These are phyloP conservation scores for Myiothlypis coronata DNA, from an alignment of 2,797 vertebrate species.

Conservation along the genomic window DNA sequence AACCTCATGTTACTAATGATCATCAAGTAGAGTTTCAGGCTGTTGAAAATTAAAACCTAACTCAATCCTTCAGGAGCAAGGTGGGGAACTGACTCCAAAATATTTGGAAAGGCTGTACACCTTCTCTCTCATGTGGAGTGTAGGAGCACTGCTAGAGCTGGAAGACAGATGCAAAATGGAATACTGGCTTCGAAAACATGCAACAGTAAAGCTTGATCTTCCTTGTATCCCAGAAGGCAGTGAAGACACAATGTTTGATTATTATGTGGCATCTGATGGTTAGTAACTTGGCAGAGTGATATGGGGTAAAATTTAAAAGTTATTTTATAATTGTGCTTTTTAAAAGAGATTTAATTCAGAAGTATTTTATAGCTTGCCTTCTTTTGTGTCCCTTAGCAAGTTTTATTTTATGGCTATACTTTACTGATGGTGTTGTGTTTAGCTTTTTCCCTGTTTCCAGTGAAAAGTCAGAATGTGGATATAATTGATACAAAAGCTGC, in stretches of 20 bases:
- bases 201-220: conserved; percentile 77
- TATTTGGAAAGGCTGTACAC: conserved; percentile 88
- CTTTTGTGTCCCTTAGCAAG: not conserved
- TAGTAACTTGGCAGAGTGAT: conserved; percentile 23
- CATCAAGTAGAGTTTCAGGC: not conserved
- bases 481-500: not conserved
- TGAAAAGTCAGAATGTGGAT: not conserved
- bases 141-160: conserved; percentile 87
- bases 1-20: not conserved
- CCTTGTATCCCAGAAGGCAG: conserved; percentile 75
- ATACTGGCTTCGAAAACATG: conserved; percentile 82
- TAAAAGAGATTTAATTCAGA: not conserved
- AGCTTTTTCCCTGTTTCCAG: not conserved
- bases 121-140: conserved; percentile 94
- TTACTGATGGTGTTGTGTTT: not conserved
- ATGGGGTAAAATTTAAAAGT: not conserved
- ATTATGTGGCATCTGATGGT: conserved; percentile 85
- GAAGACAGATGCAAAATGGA: conserved; percentile 87
- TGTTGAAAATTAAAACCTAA: not conserved
- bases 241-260: conserved; percentile 89
- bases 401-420: not conserved
- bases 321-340: not conserved
- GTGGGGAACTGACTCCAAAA: conserved; percentile 77
- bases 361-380: not conserved
- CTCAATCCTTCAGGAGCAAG: conserved; percentile 80